phyloP scores from a whole-genome alignment of 2,888 invertebrate species.

The Sminthurinus aureus region DNA sequence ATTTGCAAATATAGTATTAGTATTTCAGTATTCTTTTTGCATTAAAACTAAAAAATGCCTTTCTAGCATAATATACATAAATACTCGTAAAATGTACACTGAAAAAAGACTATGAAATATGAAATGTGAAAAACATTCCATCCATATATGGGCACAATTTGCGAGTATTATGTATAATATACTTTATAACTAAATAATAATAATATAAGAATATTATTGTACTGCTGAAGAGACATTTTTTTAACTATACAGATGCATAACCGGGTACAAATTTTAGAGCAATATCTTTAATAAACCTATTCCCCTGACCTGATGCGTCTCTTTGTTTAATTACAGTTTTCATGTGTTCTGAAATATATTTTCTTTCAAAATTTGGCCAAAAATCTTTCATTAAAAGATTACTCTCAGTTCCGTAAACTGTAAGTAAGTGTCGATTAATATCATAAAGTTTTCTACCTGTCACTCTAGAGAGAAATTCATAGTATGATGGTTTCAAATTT shows the following conservation, averaged over 20 bases:
- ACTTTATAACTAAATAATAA: too few species aligned
- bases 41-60: too few species aligned
- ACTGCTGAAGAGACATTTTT: background rate
- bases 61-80: background rate
- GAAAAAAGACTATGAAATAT: background rate
- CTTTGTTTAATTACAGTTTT: constrained; percentile 48
- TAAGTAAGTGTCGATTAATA: constrained; percentile 56
- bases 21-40: too few species aligned
- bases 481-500: constrained; percentile 80
- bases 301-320: constrained; percentile 48
- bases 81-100: background rate
- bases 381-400: constrained; percentile 56
- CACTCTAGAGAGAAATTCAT: constrained; percentile 78
- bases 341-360: constrained; percentile 54
- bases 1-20: too few species aligned
- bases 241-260: background rate
- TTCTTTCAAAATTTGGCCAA: constrained; percentile 54
- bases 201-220: background rate
- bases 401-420: constrained; percentile 54
- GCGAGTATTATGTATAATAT: background rate
- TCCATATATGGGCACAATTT: background rate
- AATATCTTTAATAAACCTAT: constrained; percentile 52
- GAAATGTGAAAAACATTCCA: background rate
- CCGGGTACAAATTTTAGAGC: constrained; percentile 10
- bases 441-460: constrained; percentile 68